A percentile compares a stretch with the other conserved stretches of the same genome.
These are phyloP conservation scores for Lichenostomus cassidix DNA, from an alignment of 2,113 vertebrate species.

Conservation along the genomic window DNA sequence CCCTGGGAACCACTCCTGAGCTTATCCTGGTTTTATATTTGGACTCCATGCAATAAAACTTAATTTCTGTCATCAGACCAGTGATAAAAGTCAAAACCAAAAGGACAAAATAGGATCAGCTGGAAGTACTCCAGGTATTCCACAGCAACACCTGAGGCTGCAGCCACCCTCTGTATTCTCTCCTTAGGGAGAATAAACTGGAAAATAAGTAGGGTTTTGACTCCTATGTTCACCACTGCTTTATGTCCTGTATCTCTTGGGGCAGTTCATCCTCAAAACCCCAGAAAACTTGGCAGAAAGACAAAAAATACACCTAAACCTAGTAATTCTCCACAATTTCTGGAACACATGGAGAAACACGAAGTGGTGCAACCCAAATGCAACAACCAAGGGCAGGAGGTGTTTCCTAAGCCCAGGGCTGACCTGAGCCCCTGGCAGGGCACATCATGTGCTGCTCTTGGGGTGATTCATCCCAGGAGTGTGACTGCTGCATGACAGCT, in stretches of 20 bases:
- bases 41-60: background rate
- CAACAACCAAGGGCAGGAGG: background rate
- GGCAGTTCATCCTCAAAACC: background rate
- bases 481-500: background rate
- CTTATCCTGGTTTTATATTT: background rate
- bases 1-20: background rate
- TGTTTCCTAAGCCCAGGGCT: background rate
- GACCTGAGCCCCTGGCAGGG: background rate
- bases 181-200: background rate
- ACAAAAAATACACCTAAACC: background rate
- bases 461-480: background rate
- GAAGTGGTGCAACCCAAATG: background rate
- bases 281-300: background rate
- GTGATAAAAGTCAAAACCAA: background rate
- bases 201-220: background rate
- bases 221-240: background rate
- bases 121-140: background rate
- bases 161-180: background rate
- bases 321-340: accelerated
- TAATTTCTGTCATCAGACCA: background rate
- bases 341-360: background rate
- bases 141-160: background rate
- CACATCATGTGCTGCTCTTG: background rate
- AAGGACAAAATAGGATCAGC: background rate
- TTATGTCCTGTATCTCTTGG: background rate